A percentile compares a stretch with the other conserved stretches of the same genome.
phyloP scores from a whole-genome alignment of 1,140 invertebrate genomes.

The Hylaeus volcanicus region DNA sequence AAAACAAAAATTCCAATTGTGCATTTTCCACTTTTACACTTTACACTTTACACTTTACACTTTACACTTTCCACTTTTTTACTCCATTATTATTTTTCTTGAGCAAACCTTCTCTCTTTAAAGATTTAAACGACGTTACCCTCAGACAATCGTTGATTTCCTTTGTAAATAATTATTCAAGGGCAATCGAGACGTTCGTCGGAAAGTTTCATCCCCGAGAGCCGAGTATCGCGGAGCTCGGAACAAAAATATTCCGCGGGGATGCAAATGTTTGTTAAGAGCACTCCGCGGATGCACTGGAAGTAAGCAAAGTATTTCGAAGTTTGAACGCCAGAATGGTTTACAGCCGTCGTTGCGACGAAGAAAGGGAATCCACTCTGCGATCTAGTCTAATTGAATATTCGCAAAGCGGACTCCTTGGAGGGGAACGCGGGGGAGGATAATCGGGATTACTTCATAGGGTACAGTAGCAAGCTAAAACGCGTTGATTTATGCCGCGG shows the following conservation, averaged over 20 bases:
- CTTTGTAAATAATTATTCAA: not conserved
- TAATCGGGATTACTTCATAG: constrained; percentile 32
- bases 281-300: constrained; percentile 16
- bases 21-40: too few relatives aligned
- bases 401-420: constrained; percentile 43
- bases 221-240: not conserved
- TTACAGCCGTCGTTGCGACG: constrained; percentile 31
- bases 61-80: too few relatives aligned
- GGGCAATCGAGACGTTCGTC: not conserved
- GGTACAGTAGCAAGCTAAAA: not conserved
- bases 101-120: too few relatives aligned
- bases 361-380: constrained; percentile 42
- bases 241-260: constrained; percentile 15
- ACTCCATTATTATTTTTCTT: too few relatives aligned
- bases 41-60: too few relatives aligned
- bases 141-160: not conserved
- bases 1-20: too few relatives aligned
- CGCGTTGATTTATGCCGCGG: not conserved
- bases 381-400: constrained; percentile 57
- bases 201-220: not conserved
- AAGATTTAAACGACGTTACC: too few relatives aligned
- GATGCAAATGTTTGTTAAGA: constrained; percentile 38
- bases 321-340: constrained; percentile 38
- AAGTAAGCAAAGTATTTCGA: constrained; percentile 21
- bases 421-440: constrained; percentile 15